Evolutionary conservation across 1,140 invertebrate species (phyloP).

Genomic region (Papilio machaon): DNA sequence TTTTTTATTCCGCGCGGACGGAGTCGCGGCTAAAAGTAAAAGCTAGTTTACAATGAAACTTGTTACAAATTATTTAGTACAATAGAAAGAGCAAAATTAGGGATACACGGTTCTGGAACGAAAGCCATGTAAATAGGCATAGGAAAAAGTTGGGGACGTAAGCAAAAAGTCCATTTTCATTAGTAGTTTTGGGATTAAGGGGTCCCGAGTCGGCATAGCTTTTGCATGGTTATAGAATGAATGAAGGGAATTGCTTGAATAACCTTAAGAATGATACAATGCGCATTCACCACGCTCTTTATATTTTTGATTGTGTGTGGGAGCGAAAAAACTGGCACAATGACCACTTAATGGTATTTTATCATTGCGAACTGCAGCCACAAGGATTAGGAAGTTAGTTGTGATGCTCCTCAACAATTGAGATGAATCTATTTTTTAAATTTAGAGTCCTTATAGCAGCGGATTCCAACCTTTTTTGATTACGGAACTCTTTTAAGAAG

Average conservation of each 20-base stretch:
- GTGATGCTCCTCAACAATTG: neutral
- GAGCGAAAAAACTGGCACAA: constrained; percentile 19
- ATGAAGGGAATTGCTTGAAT: neutral
- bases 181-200: neutral
- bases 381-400: constrained; percentile 22
- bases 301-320: constrained; percentile 26
- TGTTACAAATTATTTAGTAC: too few relatives aligned
- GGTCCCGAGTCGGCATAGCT: neutral
- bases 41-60: too few relatives aligned
- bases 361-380: constrained; percentile 15
- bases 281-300: constrained; percentile 21
- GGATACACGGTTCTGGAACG: too few relatives aligned
- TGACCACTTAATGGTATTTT: constrained; percentile 26
- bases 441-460: neutral
- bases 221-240: neutral
- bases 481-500: too few relatives aligned
- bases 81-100: too few relatives aligned
- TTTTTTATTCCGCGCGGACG: too few relatives aligned
- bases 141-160: too few relatives aligned
- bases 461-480: neutral
- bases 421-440: constrained; percentile 4
- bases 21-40: too few relatives aligned
- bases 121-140: too few relatives aligned
- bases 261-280: neutral
- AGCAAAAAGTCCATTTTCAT: too few relatives aligned